These are phyloP conservation scores for Vanessa atalanta DNA, from an alignment of 1,140 invertebrate genomes.

Conservation along the genomic window DNA sequence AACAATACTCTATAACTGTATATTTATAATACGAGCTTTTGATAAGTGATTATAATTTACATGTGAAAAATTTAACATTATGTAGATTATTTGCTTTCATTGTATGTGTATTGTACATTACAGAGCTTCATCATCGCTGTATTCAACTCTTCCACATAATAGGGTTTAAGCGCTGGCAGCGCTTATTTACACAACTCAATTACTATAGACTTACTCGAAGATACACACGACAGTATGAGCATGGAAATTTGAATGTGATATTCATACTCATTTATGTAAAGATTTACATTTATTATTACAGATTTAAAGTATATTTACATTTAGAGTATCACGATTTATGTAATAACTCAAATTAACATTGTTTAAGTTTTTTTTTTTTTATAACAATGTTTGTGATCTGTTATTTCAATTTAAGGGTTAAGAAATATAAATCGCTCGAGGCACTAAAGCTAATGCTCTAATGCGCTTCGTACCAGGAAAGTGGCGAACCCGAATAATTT, in stretches of 20 bases:
- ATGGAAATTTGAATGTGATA: too few species aligned
- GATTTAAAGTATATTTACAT: too few species aligned
- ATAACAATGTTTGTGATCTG: conserved; percentile 8
- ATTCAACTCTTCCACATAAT: background rate
- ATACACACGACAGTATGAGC: background rate
- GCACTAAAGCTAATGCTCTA: conserved; percentile 51
- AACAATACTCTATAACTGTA: too few species aligned
- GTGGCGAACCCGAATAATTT: conserved; percentile 78
- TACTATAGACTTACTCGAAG: background rate
- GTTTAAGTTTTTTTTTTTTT: background rate
- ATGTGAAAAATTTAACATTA: too few species aligned
- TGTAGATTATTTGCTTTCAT: too few species aligned
- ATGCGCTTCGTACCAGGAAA: conserved; percentile 64
- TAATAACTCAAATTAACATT: too few species aligned
- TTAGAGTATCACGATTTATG: background rate
- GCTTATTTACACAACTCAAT: conserved; percentile 2
- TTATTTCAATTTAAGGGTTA: conserved; percentile 46
- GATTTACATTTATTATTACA: too few species aligned
- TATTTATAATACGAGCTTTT: too few species aligned
- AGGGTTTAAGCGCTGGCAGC: background rate
- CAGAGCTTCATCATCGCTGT: background rate
- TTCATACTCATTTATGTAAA: too few species aligned
- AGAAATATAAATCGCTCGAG: conserved; percentile 48
- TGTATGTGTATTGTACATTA: background rate
- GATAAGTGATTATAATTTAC: too few species aligned